Evolutionary conservation across 1,140 invertebrate species (phyloP), one percentile per base, ranked within the genome.

Genomic region (Neodiprion lecontei): DNA sequence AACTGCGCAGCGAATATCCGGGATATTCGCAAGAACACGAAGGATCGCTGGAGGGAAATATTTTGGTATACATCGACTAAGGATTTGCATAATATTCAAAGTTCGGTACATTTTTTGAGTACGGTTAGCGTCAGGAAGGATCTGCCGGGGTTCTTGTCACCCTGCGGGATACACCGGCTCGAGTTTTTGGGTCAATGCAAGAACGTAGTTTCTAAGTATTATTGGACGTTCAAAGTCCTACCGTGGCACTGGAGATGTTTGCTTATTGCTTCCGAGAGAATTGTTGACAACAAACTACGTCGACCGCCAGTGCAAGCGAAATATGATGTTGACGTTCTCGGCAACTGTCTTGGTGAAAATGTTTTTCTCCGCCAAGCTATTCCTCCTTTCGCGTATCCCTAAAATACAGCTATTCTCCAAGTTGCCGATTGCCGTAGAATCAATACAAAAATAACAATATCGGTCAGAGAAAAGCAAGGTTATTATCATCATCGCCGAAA

Each of bases 141-240:
- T 40, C 28, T 40, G 5, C 28, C 28, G 28, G 28, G 28, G 61
- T 65, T 14, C 12, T 69, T 69, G 40, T 69, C 67, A 23, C 67
- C 40, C 61, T 65, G 69, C 77, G 76, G 17, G 14, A 75, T 61
- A 61, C 11, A 17, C 53, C 5, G 11, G 53, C 11, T 61, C 8
- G 11, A 17, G 53, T 23, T 69, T 69, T 69, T 21, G 67, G 67
- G 10, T 69, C 23, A 21, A 14, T 23, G 67, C 67, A 69, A 69
- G 67, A 69, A 69, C 21, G 40, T 69, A 69, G 67, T 69, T 69
- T 69, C 67, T 47, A 69, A 69, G 67, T 69, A 12, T 69, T 69
- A 69, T 69, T 69, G 67, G 67, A 69, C 4, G 11, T 23, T 21
- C 12, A 14, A 21, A 14, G 17, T 65, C 61, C 7, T 14, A 21